These are phyloP conservation scores for Arctocebus calabarensis DNA, from an alignment of 2,797 vertebrate species.

Conservation along the genomic window DNA sequence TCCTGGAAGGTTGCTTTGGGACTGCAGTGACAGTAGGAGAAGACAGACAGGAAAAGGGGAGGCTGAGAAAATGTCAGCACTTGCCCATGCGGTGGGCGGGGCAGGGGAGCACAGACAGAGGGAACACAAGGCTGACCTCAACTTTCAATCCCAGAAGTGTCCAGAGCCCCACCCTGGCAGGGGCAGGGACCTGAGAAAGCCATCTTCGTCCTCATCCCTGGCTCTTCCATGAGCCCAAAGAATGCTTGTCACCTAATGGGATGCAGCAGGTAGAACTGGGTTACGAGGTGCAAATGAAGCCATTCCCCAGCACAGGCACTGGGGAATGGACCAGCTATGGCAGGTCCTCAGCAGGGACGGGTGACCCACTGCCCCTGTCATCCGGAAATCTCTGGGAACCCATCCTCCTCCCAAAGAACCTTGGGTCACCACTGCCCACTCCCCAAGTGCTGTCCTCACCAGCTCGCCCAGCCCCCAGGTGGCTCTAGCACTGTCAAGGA, in stretches of 20 bases:
- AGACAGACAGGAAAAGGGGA: neutral
- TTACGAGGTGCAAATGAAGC: slow-evolving; percentile 26
- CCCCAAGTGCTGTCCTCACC: neutral
- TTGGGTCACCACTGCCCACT: too few relatives aligned
- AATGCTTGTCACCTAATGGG: neutral
- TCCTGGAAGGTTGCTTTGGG: neutral
- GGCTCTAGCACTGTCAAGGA: neutral
- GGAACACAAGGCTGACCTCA: neutral
- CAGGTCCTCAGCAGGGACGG: neutral
- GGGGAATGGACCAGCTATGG: neutral
- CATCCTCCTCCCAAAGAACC: neutral
- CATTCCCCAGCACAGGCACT: neutral
- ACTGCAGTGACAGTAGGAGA: neutral
- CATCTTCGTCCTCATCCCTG: neutral
- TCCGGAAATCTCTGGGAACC: neutral
- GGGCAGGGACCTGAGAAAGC: neutral
- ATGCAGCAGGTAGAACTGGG: slow-evolving; percentile 67
- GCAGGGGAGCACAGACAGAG: neutral
- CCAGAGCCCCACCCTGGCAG: neutral
- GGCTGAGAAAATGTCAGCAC: neutral
- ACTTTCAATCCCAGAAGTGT: neutral
- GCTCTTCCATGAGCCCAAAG: neutral
- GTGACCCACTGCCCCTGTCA: neutral
- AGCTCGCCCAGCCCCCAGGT: neutral
- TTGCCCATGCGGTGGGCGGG: neutral